Evolutionary conservation across 2,888 invertebrate genomes (phyloP).

Genomic region (Phortica magna): DNA sequence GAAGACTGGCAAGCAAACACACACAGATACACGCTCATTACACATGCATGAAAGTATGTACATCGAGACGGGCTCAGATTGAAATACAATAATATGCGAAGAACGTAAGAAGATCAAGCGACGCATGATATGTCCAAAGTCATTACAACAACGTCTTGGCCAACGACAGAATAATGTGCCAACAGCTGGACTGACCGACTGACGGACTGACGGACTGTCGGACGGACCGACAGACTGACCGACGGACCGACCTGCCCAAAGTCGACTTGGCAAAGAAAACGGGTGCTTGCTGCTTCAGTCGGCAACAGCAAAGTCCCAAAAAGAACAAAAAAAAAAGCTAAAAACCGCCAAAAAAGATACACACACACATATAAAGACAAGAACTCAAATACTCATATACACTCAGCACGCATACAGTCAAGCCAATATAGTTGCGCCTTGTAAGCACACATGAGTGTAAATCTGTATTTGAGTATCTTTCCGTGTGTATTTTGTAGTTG

Average conservation of each 20-base stretch:
- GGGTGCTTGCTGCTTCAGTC: not conserved
- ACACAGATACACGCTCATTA: constrained; percentile 45
- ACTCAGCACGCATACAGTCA: constrained; percentile 48
- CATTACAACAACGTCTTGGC: constrained; percentile 65
- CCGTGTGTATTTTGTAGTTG: constrained; percentile 19
- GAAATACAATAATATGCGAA: constrained; percentile 14
- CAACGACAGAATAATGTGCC: constrained; percentile 36
- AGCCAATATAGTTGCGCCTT: constrained; percentile 52
- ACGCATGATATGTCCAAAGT: constrained; percentile 55
- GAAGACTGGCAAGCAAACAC: not conserved
- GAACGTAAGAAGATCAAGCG: constrained; percentile 48
- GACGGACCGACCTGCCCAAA: too few species aligned
- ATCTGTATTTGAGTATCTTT: constrained; percentile 33
- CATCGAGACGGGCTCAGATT: too few species aligned
- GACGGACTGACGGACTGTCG: too few species aligned
- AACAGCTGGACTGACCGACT: not conserved
- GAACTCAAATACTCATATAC: not conserved
- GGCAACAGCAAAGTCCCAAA: constrained; percentile 22
- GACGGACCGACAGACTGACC: too few species aligned
- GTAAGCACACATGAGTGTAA: constrained; percentile 38
- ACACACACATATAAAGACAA: constrained; percentile 6
- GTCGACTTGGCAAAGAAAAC: not conserved
- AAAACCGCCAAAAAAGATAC: constrained; percentile 50
- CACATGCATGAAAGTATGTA: constrained; percentile 46
- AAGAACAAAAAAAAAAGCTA: constrained; percentile 18